Base-by-base conservation (phyloP, 2,797 vertebrate species). In the Phyllotis vaccarum region DNA sequence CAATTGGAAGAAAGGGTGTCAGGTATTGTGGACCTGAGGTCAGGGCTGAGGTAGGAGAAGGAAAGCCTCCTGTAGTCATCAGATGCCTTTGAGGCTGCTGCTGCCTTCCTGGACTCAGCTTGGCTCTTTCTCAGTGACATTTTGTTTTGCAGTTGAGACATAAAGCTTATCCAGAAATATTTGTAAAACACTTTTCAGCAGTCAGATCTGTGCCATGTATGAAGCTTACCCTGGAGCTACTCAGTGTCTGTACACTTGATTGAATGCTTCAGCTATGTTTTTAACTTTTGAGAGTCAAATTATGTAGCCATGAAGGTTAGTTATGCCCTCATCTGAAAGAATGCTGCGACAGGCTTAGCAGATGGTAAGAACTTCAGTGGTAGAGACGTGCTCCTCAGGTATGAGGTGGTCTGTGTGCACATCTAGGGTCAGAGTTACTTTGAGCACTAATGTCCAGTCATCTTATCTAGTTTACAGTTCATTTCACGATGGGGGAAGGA, bases 401-500 rank as follows among this genome's bases (percentile, higher is more conserved):
- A 31, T 43, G 40, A 79, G 91, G 43, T 78, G 86, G 56, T 70
- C 56, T 93, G 7, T 72, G 0, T 76, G 86, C 96, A 70, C 96
- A 76, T 49, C 62, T 76, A 17, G 43, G 94, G 64, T 95, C 80
- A 37, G 86, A 96, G 95, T 96, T 97, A 92, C 93, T 96, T 97
- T 95, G 86, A 89, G 93, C 64, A 52, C 74, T 92, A 81, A 76
- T 93, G 74, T 91, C 37, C 86, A 91, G 64, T 94, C 56, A 37
- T 95, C 94, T 88, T 96, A 96, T 97, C 90, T 40, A 5, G 56
- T 91, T 88, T 76, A 85, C 88, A 82, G 94, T 97, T 97, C 95
- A 95, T 98, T 98, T 98, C 93, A 82, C 64, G 95, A 92, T 97
- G 94, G 82, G 82, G 5, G 16, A 81, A 98, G 66, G 97, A 34